A percentile compares a stretch with the other conserved stretches of the same genome.
These are phyloP conservation scores for Brachyalestes nurse DNA, from an alignment of 2,797 vertebrate genomes.

Conservation along the genomic window DNA sequence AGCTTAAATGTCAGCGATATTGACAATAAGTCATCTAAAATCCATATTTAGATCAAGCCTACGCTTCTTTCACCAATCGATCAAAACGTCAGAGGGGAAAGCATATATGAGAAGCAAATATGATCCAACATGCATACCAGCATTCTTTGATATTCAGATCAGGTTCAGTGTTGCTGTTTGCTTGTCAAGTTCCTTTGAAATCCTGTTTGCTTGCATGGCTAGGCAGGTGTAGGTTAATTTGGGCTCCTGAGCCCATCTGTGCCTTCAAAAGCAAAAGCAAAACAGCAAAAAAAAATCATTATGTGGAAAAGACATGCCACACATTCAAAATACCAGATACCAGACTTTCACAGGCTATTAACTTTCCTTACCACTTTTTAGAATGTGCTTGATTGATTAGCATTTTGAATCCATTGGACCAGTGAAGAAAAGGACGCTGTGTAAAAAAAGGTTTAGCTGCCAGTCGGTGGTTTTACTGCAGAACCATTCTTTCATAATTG, in stretches of 20 bases:
- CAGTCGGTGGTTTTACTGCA: neutral
- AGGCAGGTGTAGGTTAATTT: conserved; percentile 47
- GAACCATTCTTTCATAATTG: neutral
- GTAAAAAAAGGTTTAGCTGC: neutral
- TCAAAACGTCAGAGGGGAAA: neutral
- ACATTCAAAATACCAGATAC: no score
- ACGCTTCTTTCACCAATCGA: neutral
- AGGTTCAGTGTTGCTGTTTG: conserved; percentile 50
- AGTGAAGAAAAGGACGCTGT: neutral
- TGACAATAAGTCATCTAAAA: neutral
- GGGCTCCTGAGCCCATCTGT: neutral
- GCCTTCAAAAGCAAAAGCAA: no score
- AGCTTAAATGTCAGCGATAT: neutral
- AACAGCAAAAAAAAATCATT: neutral
- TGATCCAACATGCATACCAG: conserved; percentile 5
- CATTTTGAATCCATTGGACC: neutral
- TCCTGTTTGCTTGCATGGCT: conserved; percentile 62
- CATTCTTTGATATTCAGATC: conserved; percentile 13
- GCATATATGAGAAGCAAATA: neutral
- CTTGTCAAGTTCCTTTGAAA: conserved; percentile 46
- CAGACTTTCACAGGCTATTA: no score
- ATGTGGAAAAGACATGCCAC: no score
- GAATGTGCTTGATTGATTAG: no score
- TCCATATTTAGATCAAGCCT: neutral
- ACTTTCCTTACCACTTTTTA: no score